Base-by-base conservation (phyloP, 1,140 invertebrate species). In the Lasaia peninsularis region DNA sequence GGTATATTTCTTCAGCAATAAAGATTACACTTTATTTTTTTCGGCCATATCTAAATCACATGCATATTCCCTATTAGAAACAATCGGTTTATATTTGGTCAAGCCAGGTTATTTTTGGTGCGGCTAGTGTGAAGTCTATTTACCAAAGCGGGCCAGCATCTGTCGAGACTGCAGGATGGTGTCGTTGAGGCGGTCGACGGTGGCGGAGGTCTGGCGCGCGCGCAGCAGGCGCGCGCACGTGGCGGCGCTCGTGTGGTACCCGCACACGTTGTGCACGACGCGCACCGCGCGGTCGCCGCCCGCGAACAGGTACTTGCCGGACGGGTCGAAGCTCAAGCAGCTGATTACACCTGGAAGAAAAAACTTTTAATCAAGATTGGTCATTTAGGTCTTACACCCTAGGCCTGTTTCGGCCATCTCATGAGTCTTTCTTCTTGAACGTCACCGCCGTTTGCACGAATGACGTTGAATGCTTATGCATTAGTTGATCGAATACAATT, bases 261-360 rank as follows among this genome's bases (percentile, higher is more conserved):
- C 96, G 58, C 94, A 92, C 8, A 97, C 91, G 72, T 98, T 97
- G 70, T 95, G 93, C 65, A 97, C 94, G 14, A 98, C 91, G 49
- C 94, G 90, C 11, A 97, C 92, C 37, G 93, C 93, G 56, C 92
- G 93, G 70, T 97, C 95, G 10, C 94, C 95, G 52, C 93, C 90
- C 1, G 93, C 92, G 56, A 95, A 90, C n/a, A 98, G 69, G 75
- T 93, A 94, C 70, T 94, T 93, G 14, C 93, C 94, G 52, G 91
- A 87, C 20, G 93, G 90, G 75, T 96, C 94, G 80, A 97, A 97
- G 16, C 87, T 69, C 40, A 97, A 80, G 60, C 91, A 88, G 28
- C 89, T 92, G 56, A 97, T 93, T 16, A 91, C 72, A 68, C 92
- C 95, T 96, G 82, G 32, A 91, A 28, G 1, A 20, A 52, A 18